phyloP scores from a whole-genome alignment of 2,113 vertebrate species.

The Numenius arquata region DNA sequence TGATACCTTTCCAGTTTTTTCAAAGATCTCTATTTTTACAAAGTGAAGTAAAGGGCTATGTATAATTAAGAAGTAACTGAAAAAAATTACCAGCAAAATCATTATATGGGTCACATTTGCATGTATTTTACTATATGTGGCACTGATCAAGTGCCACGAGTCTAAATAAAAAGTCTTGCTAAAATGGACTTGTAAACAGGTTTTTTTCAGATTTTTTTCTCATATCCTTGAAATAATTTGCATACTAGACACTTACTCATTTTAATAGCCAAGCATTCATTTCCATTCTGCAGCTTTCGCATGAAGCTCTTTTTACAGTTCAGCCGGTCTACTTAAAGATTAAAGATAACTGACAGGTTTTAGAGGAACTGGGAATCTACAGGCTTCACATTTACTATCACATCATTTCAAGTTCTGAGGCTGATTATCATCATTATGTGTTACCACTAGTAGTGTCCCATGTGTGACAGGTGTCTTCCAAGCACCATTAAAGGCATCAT shows the following conservation, averaged over 20 bases:
- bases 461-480: background rate
- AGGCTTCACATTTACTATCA: conserved; percentile 29
- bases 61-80: conserved; percentile 26
- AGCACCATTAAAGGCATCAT: background rate
- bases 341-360: conserved; percentile 32
- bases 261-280: background rate
- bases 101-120: background rate
- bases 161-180: background rate
- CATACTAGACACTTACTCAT: background rate
- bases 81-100: background rate
- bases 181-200: background rate
- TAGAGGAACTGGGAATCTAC: conserved; percentile 23
- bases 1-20: background rate
- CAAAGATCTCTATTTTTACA: background rate
- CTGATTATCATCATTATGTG: background rate
- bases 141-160: background rate
- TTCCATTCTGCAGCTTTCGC: background rate
- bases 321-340: background rate
- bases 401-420: background rate
- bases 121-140: background rate
- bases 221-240: background rate
- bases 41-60: background rate
- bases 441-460: background rate
- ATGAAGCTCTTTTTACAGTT: background rate
- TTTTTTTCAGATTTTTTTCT: background rate